A percentile compares a stretch with the other conserved stretches of the same genome.
phyloP scores from a whole-genome alignment of 2,888 invertebrate genomes.

The Cantharis lateralis region DNA sequence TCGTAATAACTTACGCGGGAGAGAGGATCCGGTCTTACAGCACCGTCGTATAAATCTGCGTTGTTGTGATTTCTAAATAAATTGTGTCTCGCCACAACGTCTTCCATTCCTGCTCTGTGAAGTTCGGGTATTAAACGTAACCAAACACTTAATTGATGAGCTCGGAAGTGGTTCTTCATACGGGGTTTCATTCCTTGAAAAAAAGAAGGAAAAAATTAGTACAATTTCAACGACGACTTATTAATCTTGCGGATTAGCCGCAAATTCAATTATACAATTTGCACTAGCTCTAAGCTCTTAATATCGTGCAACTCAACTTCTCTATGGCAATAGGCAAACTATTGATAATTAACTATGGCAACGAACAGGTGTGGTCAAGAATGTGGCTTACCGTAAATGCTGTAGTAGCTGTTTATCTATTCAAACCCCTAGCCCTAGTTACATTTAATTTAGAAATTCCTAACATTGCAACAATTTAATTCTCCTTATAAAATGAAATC shows the following conservation, averaged over 20 bases:
- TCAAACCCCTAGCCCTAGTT: constrained; percentile 7
- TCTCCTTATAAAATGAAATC: neutral
- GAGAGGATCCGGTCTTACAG: constrained; percentile 84
- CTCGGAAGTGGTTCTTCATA: constrained; percentile 91
- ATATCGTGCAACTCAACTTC: neutral
- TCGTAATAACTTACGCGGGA: constrained; percentile 67
- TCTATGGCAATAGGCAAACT: neutral
- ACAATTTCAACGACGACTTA: neutral
- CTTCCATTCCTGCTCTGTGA: constrained; percentile 86
- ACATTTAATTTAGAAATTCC: constrained; percentile 10
- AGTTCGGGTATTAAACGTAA: constrained; percentile 89
- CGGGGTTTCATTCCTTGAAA: constrained; percentile 85
- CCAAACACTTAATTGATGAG: constrained; percentile 95
- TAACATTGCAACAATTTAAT: neutral
- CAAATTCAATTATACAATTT: neutral
- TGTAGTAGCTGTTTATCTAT: constrained; percentile 12
- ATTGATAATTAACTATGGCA: constrained; percentile 11
- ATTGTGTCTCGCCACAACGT: constrained; percentile 85
- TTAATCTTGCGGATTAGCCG: neutral
- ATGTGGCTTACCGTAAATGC: neutral
- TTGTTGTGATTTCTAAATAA: constrained; percentile 89
- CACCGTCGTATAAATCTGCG: constrained; percentile 86
- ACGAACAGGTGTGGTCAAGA: constrained; percentile 21
- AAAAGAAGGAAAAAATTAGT: constrained; percentile 41
- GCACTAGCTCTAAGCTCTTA: neutral